phyloP scores from a whole-genome alignment of 2,888 invertebrate genomes.

The Leptinotarsa rubiginosa region DNA sequence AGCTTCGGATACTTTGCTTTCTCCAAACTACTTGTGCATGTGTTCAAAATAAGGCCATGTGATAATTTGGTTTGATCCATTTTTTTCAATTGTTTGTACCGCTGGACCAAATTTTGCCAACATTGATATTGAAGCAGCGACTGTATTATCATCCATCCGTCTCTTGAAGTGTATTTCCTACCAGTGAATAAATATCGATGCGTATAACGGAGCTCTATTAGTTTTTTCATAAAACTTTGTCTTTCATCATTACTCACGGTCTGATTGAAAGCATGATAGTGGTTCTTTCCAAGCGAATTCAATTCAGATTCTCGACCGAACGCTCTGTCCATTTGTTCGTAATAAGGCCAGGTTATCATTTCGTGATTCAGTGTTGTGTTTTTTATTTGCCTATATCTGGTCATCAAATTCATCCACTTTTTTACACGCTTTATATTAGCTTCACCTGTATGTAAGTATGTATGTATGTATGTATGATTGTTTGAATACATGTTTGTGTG shows the following conservation, averaged over 20 bases:
- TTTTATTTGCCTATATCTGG: slow-evolving; percentile 56
- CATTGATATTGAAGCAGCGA: slow-evolving; percentile 52
- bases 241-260: slow-evolving; percentile 46
- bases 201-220: slow-evolving; percentile 51
- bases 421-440: too few species aligned
- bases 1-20: slow-evolving; percentile 38
- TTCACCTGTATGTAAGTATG: too few species aligned
- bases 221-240: slow-evolving; percentile 52
- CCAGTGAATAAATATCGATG: slow-evolving; percentile 53
- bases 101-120: slow-evolving; percentile 55
- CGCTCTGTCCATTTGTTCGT: slow-evolving; percentile 54
- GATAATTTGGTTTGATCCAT: slow-evolving; percentile 47
- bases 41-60: slow-evolving; percentile 53
- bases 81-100: slow-evolving; percentile 50
- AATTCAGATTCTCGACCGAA: slow-evolving; percentile 45
- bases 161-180: slow-evolving; percentile 53
- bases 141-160: slow-evolving; percentile 55
- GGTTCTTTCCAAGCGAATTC: slow-evolving; percentile 39
- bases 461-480: too few species aligned
- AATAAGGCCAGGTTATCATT: slow-evolving; percentile 53
- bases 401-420: too few species aligned
- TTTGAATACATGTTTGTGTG: too few species aligned
- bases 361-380: slow-evolving; percentile 47
- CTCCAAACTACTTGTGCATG: slow-evolving; percentile 52
- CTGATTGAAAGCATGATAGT: slow-evolving; percentile 41